Evolutionary conservation across 2,888 invertebrate genomes (phyloP), one percentile per base, ranked within the genome.

Genomic region (Agrilus biguttatus): DNA sequence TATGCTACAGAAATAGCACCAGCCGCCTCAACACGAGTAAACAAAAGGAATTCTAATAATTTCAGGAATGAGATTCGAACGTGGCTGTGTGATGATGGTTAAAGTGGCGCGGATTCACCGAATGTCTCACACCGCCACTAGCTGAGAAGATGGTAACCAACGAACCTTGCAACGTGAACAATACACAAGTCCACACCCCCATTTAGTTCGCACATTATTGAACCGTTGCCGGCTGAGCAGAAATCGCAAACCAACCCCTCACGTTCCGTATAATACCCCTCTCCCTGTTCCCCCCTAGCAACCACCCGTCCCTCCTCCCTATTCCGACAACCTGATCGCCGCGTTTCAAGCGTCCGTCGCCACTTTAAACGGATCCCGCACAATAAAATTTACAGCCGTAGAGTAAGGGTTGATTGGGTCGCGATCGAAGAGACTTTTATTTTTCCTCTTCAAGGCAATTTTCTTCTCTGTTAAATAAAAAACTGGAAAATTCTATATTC

Each of bases 191-290:
- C 60, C 62, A 68, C 66, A 69, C 68, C 67, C 66, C 67, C 65
- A 67, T 69, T 68, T 67, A 68, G 68, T 72, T 72, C 71, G 72
- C 72, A 72, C 72, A 68, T 73, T 73, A 73, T 73, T 72, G 72
- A 73, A 70, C 72, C 72, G 68, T 68, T 67, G 71, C 63, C 70
- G 23, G 23, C 23, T 23, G 69, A 71, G 70, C 69, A 69, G 70
- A 69, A 64, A 70, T 71, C 69, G 69, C 69, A 69, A 70, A 69
- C 68, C 68, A 66, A 67, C 67, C 64, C 58, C 63, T 57, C 59
- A 57, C 61, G 59, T 56, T 54, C 35, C 52, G 51, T 56, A 59
- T 58, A 17, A 17, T 17, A 49, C 55, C 55, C 56, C 28, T 21
- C 38, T 37, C 37, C 43, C 49, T 53, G 53, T 53, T 58, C 41